These are phyloP conservation scores for Perdita meconis DNA, from an alignment of 2,888 invertebrate species.

Conservation along the genomic window DNA sequence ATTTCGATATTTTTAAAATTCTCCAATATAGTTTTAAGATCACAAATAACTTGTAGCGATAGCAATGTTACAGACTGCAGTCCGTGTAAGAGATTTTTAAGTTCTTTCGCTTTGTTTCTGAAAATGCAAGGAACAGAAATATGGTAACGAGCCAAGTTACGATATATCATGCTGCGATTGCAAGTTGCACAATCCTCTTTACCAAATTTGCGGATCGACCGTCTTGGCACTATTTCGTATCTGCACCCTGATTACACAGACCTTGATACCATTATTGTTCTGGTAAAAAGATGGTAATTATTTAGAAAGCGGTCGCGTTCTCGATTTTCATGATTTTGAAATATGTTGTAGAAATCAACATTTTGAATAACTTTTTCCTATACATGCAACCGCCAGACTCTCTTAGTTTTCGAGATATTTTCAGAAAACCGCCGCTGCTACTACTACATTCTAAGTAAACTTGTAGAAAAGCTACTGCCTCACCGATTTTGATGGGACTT, in stretches of 20 bases:
- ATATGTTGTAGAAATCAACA: too few species aligned
- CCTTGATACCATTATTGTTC: constrained; percentile 29
- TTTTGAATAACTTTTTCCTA: too few species aligned
- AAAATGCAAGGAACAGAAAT: constrained; percentile 43
- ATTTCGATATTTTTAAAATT: background rate
- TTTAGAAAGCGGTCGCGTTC: constrained; percentile 31
- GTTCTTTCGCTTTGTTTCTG: constrained; percentile 32
- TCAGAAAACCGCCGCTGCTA: too few species aligned
- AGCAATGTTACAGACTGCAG: background rate
- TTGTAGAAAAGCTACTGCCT: too few species aligned
- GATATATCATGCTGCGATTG: constrained; percentile 50
- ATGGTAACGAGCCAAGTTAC: constrained; percentile 64
- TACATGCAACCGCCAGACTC: too few species aligned
- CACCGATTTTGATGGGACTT: too few species aligned
- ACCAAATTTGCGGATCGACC: constrained; percentile 56
- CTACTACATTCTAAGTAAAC: too few species aligned
- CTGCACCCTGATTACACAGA: constrained; percentile 7
- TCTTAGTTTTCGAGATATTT: too few species aligned
- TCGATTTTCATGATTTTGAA: too few species aligned
- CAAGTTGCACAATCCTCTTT: constrained; percentile 64
- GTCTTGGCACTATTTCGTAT: constrained; percentile 59
- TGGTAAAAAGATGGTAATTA: constrained; percentile 7
- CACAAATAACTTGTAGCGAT: background rate
- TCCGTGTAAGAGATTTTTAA: constrained; percentile 6
- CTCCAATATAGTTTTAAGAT: background rate